Percentiles rank a stretch among this genome's conserved stretches.
phyloP scores from a whole-genome alignment of 2,113 vertebrate genomes.

The Passer domesticus region DNA sequence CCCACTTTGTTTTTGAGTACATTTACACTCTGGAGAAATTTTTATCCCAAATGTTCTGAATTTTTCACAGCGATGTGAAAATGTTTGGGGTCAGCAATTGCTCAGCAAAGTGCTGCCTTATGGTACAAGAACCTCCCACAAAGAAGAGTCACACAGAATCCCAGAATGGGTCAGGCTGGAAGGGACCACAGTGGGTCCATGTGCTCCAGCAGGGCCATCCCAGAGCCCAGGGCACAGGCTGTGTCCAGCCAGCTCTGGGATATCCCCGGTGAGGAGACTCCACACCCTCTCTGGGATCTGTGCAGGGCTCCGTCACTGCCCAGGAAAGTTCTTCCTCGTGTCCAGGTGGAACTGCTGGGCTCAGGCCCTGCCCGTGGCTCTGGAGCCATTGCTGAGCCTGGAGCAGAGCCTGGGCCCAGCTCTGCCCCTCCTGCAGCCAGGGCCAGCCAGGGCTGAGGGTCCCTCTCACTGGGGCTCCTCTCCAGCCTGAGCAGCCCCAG shows the following conservation, averaged over 20 bases:
- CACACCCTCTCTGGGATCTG: not conserved
- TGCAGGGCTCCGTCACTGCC: not conserved
- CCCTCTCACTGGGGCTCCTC: not conserved
- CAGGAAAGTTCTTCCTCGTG: not conserved
- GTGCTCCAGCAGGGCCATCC: not conserved
- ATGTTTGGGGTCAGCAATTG: not conserved
- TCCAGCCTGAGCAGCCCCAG: not conserved
- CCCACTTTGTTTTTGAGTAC: not conserved
- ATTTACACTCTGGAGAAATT: not conserved
- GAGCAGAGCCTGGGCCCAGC: not conserved
- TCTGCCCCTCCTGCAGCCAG: not conserved
- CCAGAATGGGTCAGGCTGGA: accelerated
- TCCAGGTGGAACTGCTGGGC: not conserved
- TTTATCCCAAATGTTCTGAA: not conserved
- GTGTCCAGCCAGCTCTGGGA: not conserved
- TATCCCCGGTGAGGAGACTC: not conserved
- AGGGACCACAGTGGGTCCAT: not conserved
- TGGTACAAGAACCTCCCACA: not conserved
- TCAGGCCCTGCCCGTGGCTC: not conserved
- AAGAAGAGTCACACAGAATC: not conserved
- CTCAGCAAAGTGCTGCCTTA: not conserved
- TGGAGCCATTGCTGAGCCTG: not conserved
- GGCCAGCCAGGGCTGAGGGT: not conserved
- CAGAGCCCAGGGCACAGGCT: not conserved
- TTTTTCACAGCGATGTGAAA: not conserved